phyloP scores from a whole-genome alignment of 2,888 invertebrate genomes.

The Meiosimyza platycephala region DNA sequence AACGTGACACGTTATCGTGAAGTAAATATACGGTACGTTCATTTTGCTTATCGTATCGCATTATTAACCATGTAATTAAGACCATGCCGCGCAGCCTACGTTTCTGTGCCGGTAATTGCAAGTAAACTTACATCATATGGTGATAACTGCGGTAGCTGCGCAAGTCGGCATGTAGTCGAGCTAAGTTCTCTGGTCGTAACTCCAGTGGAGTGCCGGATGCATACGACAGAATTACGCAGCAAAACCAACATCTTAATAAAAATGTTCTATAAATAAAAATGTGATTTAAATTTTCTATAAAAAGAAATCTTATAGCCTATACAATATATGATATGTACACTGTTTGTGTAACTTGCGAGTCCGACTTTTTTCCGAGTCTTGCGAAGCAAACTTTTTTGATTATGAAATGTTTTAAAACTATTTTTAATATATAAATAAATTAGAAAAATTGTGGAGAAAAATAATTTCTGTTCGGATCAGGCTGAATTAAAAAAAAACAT shows the following conservation, averaged over 20 bases:
- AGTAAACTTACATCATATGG: slow-evolving; percentile 65
- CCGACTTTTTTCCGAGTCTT: too few species aligned
- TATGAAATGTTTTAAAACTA: slow-evolving; percentile 5
- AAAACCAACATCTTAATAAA: slow-evolving; percentile 52
- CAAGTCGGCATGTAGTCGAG: slow-evolving; percentile 51
- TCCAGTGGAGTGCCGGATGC: slow-evolving; percentile 50
- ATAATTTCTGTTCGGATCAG: not conserved
- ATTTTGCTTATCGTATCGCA: slow-evolving; percentile 3
- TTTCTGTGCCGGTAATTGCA: slow-evolving; percentile 20
- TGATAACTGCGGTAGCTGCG: slow-evolving; percentile 63
- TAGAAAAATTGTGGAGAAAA: slow-evolving; percentile 28
- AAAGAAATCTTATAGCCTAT: too few species aligned
- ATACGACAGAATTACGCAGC: slow-evolving; percentile 48
- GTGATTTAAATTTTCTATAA: not conserved
- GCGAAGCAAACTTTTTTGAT: too few species aligned
- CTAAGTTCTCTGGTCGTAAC: slow-evolving; percentile 49
- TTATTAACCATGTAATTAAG: not conserved
- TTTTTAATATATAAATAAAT: slow-evolving; percentile 23
- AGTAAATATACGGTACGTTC: not conserved
- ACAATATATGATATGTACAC: too few species aligned
- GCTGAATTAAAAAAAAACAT: slow-evolving; percentile 14
- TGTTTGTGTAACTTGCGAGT: too few species aligned
- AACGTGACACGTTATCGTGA: not conserved
- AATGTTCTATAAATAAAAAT: slow-evolving; percentile 12
- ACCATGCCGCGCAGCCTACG: slow-evolving; percentile 19